Percentiles rank a stretch among this genome's conserved stretches.
These are phyloP conservation scores for Cherax destructor DNA, from an alignment of 1,140 invertebrate species.

Conservation along the genomic window DNA sequence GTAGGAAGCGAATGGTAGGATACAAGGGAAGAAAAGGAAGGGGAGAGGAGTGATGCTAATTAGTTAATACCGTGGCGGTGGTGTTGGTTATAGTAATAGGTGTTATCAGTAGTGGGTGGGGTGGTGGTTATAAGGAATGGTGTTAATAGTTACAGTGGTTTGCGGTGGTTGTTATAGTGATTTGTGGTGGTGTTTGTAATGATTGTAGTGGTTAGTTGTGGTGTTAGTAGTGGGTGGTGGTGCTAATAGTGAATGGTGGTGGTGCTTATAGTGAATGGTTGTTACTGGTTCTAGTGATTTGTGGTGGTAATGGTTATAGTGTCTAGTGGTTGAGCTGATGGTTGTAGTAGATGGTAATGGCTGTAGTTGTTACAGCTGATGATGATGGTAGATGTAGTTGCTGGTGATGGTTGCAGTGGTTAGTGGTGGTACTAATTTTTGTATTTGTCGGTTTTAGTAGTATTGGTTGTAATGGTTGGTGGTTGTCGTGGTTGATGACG, in stretches of 20 bases:
- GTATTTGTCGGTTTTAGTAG: not conserved
- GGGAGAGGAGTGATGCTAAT: not conserved
- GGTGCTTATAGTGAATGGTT: not conserved
- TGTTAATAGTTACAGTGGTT: not conserved
- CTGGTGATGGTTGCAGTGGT: not conserved
- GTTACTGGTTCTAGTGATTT: not conserved
- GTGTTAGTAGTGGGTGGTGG: not conserved
- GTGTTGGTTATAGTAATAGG: not conserved
- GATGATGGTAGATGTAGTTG: not conserved
- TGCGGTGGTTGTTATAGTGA: not conserved
- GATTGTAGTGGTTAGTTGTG: not conserved
- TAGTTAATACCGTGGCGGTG: not conserved
- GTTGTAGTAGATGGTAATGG: not conserved
- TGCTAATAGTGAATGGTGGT: no score
- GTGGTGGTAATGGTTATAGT: not conserved
- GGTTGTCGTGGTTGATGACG: not conserved
- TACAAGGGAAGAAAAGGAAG: no score
- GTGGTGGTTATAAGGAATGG: no score
- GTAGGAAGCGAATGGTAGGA: no score
- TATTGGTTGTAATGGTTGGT: not conserved
- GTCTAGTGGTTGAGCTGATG: not conserved
- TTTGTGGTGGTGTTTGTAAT: not conserved
- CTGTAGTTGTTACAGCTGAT: not conserved
- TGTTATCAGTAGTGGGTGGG: not conserved
- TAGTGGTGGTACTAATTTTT: not conserved